Evolutionary conservation across 2,888 invertebrate species (phyloP).

Genomic region (Apotomis capreana): DNA sequence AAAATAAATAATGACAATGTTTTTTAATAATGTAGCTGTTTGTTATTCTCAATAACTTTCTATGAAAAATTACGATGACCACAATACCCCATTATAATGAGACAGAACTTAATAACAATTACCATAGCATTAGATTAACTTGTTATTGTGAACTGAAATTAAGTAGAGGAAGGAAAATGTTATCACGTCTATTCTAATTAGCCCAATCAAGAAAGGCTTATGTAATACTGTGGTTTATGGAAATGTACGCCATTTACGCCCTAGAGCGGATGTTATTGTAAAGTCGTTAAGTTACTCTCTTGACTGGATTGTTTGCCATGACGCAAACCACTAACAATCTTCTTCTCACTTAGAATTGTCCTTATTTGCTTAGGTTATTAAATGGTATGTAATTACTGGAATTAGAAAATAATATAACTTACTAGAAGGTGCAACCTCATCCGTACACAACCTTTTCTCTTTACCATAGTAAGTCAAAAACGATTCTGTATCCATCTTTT

Average conservation of each 20-base stretch:
- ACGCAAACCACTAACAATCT: constrained; percentile 9
- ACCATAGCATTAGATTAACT: constrained; percentile 3
- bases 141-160: constrained; percentile 30
- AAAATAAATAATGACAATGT: not conserved
- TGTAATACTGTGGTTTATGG: not conserved
- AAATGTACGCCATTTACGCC: not conserved
- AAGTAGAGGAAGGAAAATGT: constrained; percentile 22
- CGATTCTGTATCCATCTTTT: too few species aligned
- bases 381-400: not conserved
- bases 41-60: constrained; percentile 9
- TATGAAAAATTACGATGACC: not conserved
- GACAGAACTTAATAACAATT: constrained; percentile 18
- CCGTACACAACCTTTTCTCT: too few species aligned
- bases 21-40: not conserved
- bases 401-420: not conserved
- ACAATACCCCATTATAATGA: not conserved
- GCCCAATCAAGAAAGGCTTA: not conserved
- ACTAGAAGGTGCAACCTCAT: too few species aligned
- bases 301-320: constrained; percentile 7
- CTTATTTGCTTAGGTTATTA: constrained; percentile 12
- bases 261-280: not conserved
- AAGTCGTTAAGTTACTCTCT: constrained; percentile 16
- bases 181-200: constrained; percentile 13
- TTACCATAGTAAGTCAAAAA: too few species aligned
- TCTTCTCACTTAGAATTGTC: constrained; percentile 11